Evolutionary conservation across 1,140 invertebrate species (phyloP), one percentile per base, ranked within the genome.

Genomic region (Anastrepha ludens): DNA sequence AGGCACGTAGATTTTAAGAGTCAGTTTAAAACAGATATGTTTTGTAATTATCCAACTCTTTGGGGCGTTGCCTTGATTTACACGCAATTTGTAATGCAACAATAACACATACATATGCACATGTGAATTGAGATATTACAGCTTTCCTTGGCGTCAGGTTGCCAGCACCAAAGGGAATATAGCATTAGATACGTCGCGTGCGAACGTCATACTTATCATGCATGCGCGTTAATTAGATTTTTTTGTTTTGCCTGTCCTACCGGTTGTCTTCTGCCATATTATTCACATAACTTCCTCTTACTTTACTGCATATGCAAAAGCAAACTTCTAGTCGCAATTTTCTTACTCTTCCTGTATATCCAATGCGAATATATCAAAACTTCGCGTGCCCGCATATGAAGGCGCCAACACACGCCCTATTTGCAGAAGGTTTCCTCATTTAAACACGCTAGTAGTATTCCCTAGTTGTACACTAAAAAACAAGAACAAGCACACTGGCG

Each of bases 41-140:
- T 29, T 0, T 29, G 29, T 29, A 29, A 29, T 29, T 29, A 5
- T 74, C 39, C 2, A 47, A 74, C 67, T 2, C 67, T 47, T 44
- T 41, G 13, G 13, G 50, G 74, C 74, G 17, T 55, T 7, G 41
- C 44, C 55, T 20, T 81, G 17, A 29, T 29, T 81, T 81, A 29
- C n/a, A 44, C 11, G 11, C 41, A 55, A 55, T 44, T 17, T 13
- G 39, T 74, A 29, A 29, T 29, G 29, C 29, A 29, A 1, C 29
- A 0, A 29, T 29, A 29, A 11, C 15, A 47, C 65, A 44, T 70
- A 62, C 60, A 62, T 62, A 62, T 62, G 15, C 47, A 81, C 55
- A 81, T 81, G 47, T 81, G 55, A 58, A 81, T 58, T 55, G 47
- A 81, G 74, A 81, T 29, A 81, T 81, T 50, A 50, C 58, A 81